Percentiles rank a stretch among this genome's conserved stretches.
phyloP scores from a whole-genome alignment of 2,113 vertebrate genomes.

The Picathartes gymnocephalus region DNA sequence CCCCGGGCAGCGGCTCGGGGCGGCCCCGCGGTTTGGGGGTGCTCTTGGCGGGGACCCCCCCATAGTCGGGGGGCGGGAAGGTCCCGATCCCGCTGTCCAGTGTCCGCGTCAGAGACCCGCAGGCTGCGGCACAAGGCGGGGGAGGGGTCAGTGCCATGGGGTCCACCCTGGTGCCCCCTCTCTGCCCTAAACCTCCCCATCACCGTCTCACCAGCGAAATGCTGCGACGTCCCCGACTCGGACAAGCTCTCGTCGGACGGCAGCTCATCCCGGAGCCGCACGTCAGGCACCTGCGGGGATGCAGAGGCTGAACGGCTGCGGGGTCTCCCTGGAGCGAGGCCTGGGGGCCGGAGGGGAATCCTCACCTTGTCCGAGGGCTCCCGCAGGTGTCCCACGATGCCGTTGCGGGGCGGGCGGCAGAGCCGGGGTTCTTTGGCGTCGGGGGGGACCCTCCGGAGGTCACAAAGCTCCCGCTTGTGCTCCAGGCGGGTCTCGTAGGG shows the following conservation, averaged over 20 bases:
- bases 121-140: slow-evolving; percentile 71
- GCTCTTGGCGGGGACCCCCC: slow-evolving; percentile 79
- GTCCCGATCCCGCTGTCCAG: slow-evolving; percentile 97
- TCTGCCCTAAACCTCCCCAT: rapidly evolving
- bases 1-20: slow-evolving; percentile 70
- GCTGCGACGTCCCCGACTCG: slow-evolving; percentile 78
- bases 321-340: too few relatives aligned
- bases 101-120: slow-evolving; percentile 89
- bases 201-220: slow-evolving; percentile 80
- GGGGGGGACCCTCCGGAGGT: slow-evolving; percentile 72
- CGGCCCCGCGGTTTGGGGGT: slow-evolving; percentile 79
- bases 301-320: background rate
- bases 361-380: slow-evolving; percentile 71
- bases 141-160: background rate
- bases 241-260: slow-evolving; percentile 84
- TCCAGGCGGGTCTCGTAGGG: slow-evolving; percentile 75
- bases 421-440: slow-evolving; percentile 85
- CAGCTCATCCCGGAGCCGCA: slow-evolving; percentile 74
- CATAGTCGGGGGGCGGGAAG: slow-evolving; percentile 90
- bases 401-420: slow-evolving; percentile 79
- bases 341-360: background rate
- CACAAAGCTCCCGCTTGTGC: slow-evolving; percentile 71
- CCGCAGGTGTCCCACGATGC: slow-evolving; percentile 78
- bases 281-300: slow-evolving; percentile 65
- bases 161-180: rapidly evolving